These are phyloP conservation scores for Cololabis saira DNA, from an alignment of 2,113 vertebrate species.

Conservation along the genomic window DNA sequence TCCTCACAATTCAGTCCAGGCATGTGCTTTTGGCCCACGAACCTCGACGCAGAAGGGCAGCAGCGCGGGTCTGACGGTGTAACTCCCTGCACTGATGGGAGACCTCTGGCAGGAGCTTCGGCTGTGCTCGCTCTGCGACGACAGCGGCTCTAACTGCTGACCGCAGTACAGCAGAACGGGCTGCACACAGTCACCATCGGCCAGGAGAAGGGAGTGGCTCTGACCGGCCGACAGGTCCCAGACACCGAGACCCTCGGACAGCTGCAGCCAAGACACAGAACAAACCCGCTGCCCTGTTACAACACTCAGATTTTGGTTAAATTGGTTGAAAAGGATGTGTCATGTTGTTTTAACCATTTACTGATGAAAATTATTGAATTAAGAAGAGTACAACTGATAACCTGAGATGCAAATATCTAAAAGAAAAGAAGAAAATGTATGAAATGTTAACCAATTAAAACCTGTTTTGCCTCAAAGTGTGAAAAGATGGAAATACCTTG, in stretches of 20 bases:
- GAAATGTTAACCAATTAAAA: neutral
- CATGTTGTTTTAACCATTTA: too few species aligned
- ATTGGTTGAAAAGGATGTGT: too few species aligned
- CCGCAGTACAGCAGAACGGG: constrained; percentile 92
- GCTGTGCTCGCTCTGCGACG: neutral
- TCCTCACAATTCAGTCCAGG: neutral
- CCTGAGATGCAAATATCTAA: too few species aligned
- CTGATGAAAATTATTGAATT: too few species aligned
- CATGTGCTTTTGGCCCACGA: constrained; percentile 31
- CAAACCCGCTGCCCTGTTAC: neutral
- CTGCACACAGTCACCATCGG: constrained; percentile 89
- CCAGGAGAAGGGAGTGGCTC: constrained; percentile 91
- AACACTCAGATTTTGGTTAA: too few species aligned
- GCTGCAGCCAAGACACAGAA: constrained; percentile 65
- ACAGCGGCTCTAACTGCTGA: constrained; percentile 70
- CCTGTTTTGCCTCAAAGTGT: neutral
- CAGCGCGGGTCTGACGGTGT: constrained; percentile 78
- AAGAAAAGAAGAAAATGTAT: neutral
- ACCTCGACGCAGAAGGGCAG: constrained; percentile 89
- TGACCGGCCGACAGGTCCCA: constrained; percentile 91
- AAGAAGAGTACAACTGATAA: too few species aligned
- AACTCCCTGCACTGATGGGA: constrained; percentile 65
- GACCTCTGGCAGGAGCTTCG: constrained; percentile 49
- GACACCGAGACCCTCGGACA: constrained; percentile 83
- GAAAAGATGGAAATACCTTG: constrained; percentile 81